Evolutionary conservation across 92 coral and sea anemone genomes (phyloP), one percentile per base, ranked within the genome.

Genomic region (Porites cylindrica): DNA sequence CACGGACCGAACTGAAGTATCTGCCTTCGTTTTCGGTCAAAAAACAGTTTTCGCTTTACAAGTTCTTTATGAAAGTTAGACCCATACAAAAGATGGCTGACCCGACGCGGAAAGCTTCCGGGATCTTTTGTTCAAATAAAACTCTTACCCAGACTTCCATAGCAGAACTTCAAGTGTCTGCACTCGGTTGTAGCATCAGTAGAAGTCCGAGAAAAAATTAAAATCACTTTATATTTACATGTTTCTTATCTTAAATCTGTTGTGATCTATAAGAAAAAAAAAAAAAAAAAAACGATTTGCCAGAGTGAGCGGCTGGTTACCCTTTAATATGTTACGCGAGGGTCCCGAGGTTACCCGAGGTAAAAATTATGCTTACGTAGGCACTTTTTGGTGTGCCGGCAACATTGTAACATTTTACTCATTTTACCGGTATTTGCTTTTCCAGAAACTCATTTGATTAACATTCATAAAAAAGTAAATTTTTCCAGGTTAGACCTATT

Each of bases 1-100:
- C 77, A 26, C 67, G 85, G 59, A 81, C 67, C 85, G 77, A 81
- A 14, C 47, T 71, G 8, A 68, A 54, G 66, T 14, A 3, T 54
- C 1, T 26, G 20, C 26, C n/a, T 56, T 26, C 56, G 58, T 18
- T 53, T 24, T 54, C 85, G 56, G 85, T 81, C 85, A 54, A 32
- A 58, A 67, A 53, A 52, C 17, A 52, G 47, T 38, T 38, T 38
- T 38, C 47, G 47, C 47, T 38, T 38, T 38, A 38, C 47, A 38
- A 38, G 24, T 26, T 43, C 2, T 24, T 20, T 53, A 58, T 16
- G n/a, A 61, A 58, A 10, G 52, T 32, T 77, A 11, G 54, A 16
- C 10, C 18, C 52, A 6, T 66, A 47, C 18, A 76, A 26, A 7
- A 1, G 0, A 56, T 56, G 11, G 61, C 16, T 0, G 24, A 56